These are phyloP conservation scores for Tinamus major DNA, from an alignment of 2,797 vertebrate species.

Conservation along the genomic window DNA sequence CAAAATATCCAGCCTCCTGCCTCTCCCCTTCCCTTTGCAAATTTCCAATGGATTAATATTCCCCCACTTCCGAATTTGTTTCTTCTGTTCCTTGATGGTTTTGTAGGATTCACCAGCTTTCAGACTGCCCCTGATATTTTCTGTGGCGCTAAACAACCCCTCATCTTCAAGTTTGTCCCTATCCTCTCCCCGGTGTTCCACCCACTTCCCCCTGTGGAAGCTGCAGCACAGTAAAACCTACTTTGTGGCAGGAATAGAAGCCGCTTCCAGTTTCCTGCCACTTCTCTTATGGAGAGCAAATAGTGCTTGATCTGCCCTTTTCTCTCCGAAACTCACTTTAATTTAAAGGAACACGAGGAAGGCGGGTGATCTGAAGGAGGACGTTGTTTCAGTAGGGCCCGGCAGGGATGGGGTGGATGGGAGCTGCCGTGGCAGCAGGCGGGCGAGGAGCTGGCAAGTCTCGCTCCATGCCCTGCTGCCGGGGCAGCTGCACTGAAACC, in stretches of 20 bases:
- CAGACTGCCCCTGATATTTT: background rate
- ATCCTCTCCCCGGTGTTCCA: background rate
- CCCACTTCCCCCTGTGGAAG: background rate
- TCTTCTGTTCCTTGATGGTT: background rate
- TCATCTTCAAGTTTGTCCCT: rapidly evolving
- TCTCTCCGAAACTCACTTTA: background rate
- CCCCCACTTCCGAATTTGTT: background rate
- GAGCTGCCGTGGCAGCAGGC: rapidly evolving
- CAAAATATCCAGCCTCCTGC: background rate
- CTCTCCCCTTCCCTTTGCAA: rapidly evolving
- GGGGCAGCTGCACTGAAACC: background rate
- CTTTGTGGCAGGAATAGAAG: background rate
- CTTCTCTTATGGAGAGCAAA: background rate
- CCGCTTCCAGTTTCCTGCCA: background rate
- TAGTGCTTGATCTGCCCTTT: background rate
- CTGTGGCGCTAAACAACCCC: background rate
- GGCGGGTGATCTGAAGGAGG: rapidly evolving
- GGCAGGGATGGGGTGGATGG: rapidly evolving
- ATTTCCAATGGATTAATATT: background rate
- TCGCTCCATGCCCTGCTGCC: background rate
- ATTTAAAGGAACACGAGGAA: rapidly evolving
- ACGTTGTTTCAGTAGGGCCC: background rate
- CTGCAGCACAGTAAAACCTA: background rate
- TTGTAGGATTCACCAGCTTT: background rate
- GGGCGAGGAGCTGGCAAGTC: background rate